Evolutionary conservation across 2,888 invertebrate genomes (phyloP).

Genomic region (Pyrocoelia pectoralis): DNA sequence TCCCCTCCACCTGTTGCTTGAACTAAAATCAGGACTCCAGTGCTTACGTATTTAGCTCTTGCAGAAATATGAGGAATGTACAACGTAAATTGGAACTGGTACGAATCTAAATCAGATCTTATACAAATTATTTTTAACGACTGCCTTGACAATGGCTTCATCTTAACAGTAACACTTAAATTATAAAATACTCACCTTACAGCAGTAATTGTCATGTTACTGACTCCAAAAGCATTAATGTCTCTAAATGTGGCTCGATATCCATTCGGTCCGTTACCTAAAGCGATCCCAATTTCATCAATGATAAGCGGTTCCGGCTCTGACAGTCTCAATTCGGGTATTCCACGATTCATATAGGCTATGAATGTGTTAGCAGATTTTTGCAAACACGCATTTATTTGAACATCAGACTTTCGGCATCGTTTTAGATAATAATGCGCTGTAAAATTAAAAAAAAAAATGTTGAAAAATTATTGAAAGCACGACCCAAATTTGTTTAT

Average conservation of each 20-base stretch:
- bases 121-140: too few relatives aligned
- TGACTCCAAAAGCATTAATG: slow-evolving; percentile 82
- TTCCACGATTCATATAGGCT: slow-evolving; percentile 74
- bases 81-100: slow-evolving; percentile 83
- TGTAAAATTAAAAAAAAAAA: slow-evolving; percentile 47
- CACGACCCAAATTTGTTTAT: too few relatives aligned
- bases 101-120: slow-evolving; percentile 79
- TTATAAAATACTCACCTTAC: slow-evolving; percentile 67
- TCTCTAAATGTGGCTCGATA: slow-evolving; percentile 83
- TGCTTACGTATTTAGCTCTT: slow-evolving; percentile 81
- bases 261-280: slow-evolving; percentile 83
- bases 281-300: slow-evolving; percentile 81
- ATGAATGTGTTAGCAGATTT: slow-evolving; percentile 79
- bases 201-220: slow-evolving; percentile 80
- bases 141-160: not conserved
- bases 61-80: slow-evolving; percentile 83
- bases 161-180: not conserved
- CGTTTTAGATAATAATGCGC: slow-evolving; percentile 75
- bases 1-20: slow-evolving; percentile 87
- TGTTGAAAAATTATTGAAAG: not conserved
- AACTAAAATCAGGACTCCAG: slow-evolving; percentile 79
- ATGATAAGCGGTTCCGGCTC: slow-evolving; percentile 83
- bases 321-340: slow-evolving; percentile 75
- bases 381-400: slow-evolving; percentile 76
- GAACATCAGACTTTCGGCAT: slow-evolving; percentile 74